These are phyloP conservation scores for Odobenus rosmarus DNA, from an alignment of 2,113 vertebrate species.

Conservation along the genomic window DNA sequence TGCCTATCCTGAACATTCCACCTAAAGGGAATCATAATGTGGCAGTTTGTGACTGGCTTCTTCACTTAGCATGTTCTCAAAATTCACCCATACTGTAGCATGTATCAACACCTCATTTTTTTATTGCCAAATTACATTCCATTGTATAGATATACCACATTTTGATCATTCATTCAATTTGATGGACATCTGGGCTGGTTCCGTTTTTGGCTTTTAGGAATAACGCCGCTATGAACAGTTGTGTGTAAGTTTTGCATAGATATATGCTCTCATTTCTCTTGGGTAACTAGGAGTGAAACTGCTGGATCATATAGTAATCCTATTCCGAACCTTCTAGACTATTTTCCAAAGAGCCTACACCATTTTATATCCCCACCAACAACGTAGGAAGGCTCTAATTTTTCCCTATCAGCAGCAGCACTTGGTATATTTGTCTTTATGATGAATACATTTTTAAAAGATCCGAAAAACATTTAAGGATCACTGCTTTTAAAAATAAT, in stretches of 20 bases:
- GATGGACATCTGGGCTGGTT: background rate
- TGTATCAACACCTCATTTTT: background rate
- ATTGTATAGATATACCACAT: background rate
- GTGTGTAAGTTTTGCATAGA: background rate
- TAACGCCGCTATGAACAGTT: background rate
- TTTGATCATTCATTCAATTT: background rate
- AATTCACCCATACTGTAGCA: background rate
- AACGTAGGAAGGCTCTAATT: background rate
- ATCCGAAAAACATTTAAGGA: background rate
- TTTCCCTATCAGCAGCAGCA: background rate
- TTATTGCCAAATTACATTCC: background rate
- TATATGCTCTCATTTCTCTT: background rate
- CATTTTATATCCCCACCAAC: background rate
- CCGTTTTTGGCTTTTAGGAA: background rate
- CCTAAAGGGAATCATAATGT: background rate
- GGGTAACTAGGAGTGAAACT: background rate
- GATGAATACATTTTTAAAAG: background rate
- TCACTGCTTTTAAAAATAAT: background rate
- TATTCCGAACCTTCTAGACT: background rate
- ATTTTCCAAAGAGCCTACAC: background rate
- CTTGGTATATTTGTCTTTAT: background rate
- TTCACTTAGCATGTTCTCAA: background rate
- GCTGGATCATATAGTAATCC: background rate
- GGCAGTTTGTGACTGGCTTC: background rate
- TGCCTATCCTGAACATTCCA: background rate